Evolutionary conservation across 2,113 vertebrate genomes (phyloP).

Genomic region (Prochilodus magdalenae): DNA sequence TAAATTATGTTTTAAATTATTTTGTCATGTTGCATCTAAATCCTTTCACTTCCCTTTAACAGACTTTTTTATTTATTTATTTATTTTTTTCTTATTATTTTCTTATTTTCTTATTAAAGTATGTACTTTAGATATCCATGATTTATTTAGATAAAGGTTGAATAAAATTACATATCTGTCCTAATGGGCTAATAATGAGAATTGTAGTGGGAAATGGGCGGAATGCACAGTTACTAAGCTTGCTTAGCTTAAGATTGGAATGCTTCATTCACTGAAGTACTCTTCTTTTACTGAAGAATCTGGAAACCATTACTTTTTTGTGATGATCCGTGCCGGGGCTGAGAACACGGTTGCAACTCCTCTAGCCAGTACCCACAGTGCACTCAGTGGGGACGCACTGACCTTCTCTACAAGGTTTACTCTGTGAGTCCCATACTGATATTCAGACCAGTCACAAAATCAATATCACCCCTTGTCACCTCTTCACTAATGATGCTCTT

Average conservation of each 20-base stretch:
- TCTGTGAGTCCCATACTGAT: conserved; percentile 79
- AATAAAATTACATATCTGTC: no score
- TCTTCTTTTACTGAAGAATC: conserved; percentile 76
- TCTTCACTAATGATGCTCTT: not conserved
- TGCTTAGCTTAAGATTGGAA: not conserved
- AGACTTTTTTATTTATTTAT: no score
- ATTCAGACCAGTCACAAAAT: not conserved
- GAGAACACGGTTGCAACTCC: conserved; percentile 91
- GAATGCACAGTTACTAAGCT: not conserved
- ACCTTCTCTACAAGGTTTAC: conserved; percentile 87
- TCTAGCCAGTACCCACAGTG: conserved; percentile 82
- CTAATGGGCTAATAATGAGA: no score
- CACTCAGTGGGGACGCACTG: conserved; percentile 90
- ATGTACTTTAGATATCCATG: no score
- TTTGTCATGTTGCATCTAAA: no score
- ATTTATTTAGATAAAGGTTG: no score
- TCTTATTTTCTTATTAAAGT: no score
- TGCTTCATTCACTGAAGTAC: not conserved
- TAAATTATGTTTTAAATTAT: no score
- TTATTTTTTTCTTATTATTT: no score
- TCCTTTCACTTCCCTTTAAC: no score
- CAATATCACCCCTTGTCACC: not conserved
- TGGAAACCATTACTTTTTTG: conserved; percentile 89
- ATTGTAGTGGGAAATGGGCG: no score
- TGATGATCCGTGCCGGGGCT: conserved; percentile 87